Percentiles rank a stretch among this genome's conserved stretches.
Evolutionary conservation across 2,797 vertebrate species (phyloP).

Genomic region (Tadarida brasiliensis): DNA sequence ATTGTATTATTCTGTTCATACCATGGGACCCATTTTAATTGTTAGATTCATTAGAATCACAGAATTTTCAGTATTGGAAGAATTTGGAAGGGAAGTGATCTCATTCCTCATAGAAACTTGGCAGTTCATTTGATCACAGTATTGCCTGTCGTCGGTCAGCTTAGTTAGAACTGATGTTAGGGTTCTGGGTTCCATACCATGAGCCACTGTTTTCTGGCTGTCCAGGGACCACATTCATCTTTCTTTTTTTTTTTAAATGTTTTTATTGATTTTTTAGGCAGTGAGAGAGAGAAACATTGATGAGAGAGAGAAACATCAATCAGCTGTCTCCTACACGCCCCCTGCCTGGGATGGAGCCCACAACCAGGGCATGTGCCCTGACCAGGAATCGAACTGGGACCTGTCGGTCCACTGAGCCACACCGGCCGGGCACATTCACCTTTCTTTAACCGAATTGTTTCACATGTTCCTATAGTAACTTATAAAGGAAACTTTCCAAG

Average conservation of each 20-base stretch:
- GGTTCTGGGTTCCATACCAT: background rate
- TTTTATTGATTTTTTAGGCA: no score
- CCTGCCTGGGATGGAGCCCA: no score
- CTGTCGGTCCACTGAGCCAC: no score
- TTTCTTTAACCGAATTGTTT: conserved; percentile 1
- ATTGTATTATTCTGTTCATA: background rate
- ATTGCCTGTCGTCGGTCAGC: background rate
- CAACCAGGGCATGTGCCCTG: no score
- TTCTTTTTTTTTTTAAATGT: background rate
- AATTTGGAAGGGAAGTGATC: background rate
- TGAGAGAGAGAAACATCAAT: no score
- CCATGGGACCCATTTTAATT: background rate
- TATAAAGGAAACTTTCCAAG: background rate
- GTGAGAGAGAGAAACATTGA: no score
- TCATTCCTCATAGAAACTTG: conserved; percentile 19
- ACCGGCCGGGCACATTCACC: no score
- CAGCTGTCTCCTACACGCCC: no score
- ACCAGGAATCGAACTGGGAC: no score
- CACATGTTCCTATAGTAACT: background rate
- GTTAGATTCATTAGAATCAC: background rate
- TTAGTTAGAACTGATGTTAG: background rate
- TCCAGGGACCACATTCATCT: background rate
- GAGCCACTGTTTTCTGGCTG: background rate
- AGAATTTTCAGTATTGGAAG: background rate
- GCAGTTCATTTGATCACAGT: background rate